Base-by-base conservation (phyloP, 2,888 invertebrate species). In the Charanyca ferruginea region DNA sequence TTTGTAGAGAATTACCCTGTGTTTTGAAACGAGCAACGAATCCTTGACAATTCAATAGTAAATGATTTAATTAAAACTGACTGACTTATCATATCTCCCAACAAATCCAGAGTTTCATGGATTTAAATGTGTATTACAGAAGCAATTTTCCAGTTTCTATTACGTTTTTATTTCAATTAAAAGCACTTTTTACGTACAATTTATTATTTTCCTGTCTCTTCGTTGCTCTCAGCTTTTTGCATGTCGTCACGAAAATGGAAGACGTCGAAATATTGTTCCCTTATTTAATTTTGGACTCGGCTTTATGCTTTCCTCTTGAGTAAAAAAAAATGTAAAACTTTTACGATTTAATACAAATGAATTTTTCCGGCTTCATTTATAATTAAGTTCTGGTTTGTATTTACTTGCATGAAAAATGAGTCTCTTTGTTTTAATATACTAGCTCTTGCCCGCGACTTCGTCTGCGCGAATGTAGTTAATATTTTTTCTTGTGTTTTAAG, bases 231-330 rank as follows among this genome's bases (percentile, higher is more conserved):
- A 20, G 20, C 7, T 38, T 32, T 52, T 58, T 55, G 44, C 8
- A 44, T 57, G 52, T 60, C 51, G 35, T 18, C 41, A 9, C 23
- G 32, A 67, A 72, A 77, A 53, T 47, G 51, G 7, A 44, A 55
- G 58, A 54, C 45, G 41, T 51, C 11, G 38, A 53, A 79, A 74
- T 62, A 79, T 59, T 55, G 25, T 35, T 62, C 25, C 28, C 23
- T 74, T 79, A 61, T 75, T 79, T 79, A 79, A 75, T 75, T 74
- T 79, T 42, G 58, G 75, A 20, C 51, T 52, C 58, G 55, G 53
- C 35, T 65, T 77, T 60, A 57, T 28, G 8, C 7, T 61, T 60
- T 42, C 22, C 58, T 54, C 32, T 38, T 18, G 45, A 47, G 38
- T 44, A 55, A 59, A 66, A n/a, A 55, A 51, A 66, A 66, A 67